Evolutionary conservation across 2,888 invertebrate genomes (phyloP), one percentile per base, ranked within the genome.

Genomic region (Cerceris rybyensis): DNA sequence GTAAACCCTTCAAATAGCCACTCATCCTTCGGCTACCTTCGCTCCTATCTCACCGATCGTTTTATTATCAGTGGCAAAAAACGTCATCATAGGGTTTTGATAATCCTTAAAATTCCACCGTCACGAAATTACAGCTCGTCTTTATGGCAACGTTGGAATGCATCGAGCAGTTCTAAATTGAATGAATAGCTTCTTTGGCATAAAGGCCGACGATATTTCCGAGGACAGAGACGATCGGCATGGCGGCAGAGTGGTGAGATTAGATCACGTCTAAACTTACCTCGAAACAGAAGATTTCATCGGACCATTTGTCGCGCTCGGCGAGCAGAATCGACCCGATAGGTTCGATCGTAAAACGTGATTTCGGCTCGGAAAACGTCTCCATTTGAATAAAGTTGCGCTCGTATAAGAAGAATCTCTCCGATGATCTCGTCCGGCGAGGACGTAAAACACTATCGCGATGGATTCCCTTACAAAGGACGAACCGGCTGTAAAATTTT

Each of bases 381-480:
- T 83, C 79, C 82, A 82, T 83, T 83, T 69, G 82, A 82, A 82
- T 80, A 80, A 82, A 79, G 65, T 71, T 64, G 68, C 58, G 78
- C 69, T 54, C 69, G 73, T 69, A 72, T 71, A 82, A 80, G 72
- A 69, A 74, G 70, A 72, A 59, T 49, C 63, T 28, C 60, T 63
- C 52, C 65, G 79, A 80, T 75, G 80, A 79, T 80, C 80, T 79
- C 71, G 80, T 71, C 80, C 52, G 68, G 75, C 75, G 49, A 61
- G 80, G 58, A 60, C 75, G 71, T 80, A 80, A 79, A 80, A 80
- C 80, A 71, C 64, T 75, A 79, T 80, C 71, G 54, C 41, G 66
- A 66, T 57, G 46, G 80, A 79, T 80, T 80, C 74, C 52, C 65
- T 41, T 17, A 59, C 42, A 66, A 58, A 59, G 49, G 54, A 50